Conservation (phyloP, 2,797 vertebrate genomes). For the Galagoides demidoff region DNA sequence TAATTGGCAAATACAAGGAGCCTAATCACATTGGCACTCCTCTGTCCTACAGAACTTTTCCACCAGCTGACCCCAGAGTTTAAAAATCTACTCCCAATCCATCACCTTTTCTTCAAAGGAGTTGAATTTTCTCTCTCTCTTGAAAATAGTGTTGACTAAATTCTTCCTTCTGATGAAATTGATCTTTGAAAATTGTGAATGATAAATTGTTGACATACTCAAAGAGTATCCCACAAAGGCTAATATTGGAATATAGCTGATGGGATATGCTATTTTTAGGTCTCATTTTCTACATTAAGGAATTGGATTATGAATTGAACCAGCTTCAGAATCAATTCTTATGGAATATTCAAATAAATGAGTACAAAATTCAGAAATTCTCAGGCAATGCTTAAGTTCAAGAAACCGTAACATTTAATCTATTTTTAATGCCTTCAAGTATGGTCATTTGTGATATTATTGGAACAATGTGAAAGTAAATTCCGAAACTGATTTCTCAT, state of each 20-base stretch:
- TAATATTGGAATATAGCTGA: not conserved
- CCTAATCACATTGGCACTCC: not conserved
- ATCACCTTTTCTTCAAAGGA: not conserved
- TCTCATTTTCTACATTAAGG: constrained; percentile 30
- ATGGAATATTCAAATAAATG: not conserved
- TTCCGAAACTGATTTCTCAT: constrained; percentile 53
- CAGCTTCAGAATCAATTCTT: not conserved
- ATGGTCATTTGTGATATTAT: constrained; percentile 8
- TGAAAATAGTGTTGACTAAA: not conserved
- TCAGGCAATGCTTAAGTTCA: not conserved
- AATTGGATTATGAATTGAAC: not conserved
- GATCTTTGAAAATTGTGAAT: constrained; percentile 13
- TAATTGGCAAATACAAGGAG: not conserved
- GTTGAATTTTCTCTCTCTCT: not conserved
- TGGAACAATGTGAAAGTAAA: constrained; percentile 54
- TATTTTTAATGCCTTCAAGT: not conserved
- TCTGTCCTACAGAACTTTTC: not conserved
- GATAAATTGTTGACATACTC: not conserved
- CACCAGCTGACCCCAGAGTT: not conserved
- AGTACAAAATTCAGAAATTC: not conserved
- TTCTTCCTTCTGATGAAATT: not conserved
- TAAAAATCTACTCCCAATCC: not conserved
- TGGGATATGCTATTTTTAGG: not conserved
- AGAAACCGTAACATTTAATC: not conserved
- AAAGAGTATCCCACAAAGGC: not conserved